These are phyloP conservation scores for Sisor rabdophorus DNA, from an alignment of 2,113 vertebrate genomes.

Conservation along the genomic window DNA sequence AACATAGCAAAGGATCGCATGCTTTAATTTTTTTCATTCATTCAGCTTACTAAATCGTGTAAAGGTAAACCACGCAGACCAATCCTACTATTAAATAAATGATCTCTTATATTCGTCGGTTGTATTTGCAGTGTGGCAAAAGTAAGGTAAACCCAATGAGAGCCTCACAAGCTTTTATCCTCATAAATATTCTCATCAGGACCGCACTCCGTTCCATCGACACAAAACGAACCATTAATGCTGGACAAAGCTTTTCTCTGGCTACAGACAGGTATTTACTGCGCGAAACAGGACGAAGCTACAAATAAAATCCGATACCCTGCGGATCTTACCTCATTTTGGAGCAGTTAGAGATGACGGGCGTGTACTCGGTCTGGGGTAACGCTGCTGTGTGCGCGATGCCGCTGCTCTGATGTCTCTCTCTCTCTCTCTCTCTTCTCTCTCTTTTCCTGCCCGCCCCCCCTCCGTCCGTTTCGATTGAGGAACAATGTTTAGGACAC, in stretches of 20 bases:
- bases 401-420: slow-evolving; percentile 24
- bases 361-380: slow-evolving; percentile 32
- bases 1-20: neutral
- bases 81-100: neutral
- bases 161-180: slow-evolving; percentile 16
- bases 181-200: slow-evolving; percentile 53
- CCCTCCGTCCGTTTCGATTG: neutral
- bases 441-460: neutral
- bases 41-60: neutral
- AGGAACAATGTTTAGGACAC: too few species aligned
- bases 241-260: neutral
- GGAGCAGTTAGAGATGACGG: slow-evolving; percentile 31
- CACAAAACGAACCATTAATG: neutral
- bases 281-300: too few species aligned
- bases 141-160: neutral
- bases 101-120: neutral
- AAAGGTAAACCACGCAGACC: neutral
- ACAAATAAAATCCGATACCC: neutral
- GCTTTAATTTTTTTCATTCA: neutral
- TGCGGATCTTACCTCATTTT: slow-evolving; percentile 46
- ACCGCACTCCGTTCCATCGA: slow-evolving; percentile 14
- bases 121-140: neutral
- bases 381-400: slow-evolving; percentile 24
- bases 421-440: neutral
- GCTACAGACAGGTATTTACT: neutral